Percentiles rank a stretch among this genome's conserved stretches.
Conservation (phyloP, 2,888 invertebrate species). For the Pterostichus niger region DNA sequence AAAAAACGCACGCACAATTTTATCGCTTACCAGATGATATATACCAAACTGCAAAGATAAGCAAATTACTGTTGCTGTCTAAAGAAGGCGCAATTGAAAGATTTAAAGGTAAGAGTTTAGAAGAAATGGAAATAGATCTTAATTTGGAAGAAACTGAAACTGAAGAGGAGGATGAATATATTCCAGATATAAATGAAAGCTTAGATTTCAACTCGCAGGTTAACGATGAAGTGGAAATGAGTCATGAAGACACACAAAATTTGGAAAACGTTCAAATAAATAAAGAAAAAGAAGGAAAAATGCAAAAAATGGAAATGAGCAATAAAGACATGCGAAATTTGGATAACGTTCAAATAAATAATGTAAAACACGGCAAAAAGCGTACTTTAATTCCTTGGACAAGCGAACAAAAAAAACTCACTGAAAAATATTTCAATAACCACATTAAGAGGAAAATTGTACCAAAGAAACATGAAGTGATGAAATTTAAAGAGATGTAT, state of each 20-base stretch:
- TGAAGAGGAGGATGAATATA: slow-evolving; percentile 5
- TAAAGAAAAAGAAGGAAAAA: too few species aligned
- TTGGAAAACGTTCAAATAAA: too few species aligned
- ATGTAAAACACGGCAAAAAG: neutral
- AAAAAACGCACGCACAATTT: slow-evolving; percentile 67
- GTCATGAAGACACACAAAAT: neutral
- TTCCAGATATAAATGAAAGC: neutral
- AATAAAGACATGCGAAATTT: neutral
- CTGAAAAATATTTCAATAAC: slow-evolving; percentile 68
- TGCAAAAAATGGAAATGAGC: too few species aligned
- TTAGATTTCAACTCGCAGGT: neutral
- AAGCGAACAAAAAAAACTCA: neutral
- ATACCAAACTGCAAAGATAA: slow-evolving; percentile 69
- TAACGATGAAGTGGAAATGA: neutral
- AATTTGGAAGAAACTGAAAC: slow-evolving; percentile 5
- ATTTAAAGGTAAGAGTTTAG: slow-evolving; percentile 68
- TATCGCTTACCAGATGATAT: slow-evolving; percentile 70
- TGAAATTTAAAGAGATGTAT: slow-evolving; percentile 67
- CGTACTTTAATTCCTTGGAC: slow-evolving; percentile 1
- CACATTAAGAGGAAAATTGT: slow-evolving; percentile 70
- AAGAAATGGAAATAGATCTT: slow-evolving; percentile 68
- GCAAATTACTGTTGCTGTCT: slow-evolving; percentile 68
- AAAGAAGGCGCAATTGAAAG: slow-evolving; percentile 67
- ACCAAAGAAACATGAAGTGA: slow-evolving; percentile 70
- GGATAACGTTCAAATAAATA: neutral